phyloP scores from a whole-genome alignment of 2,797 vertebrate genomes.

The Buceros bicornis region DNA sequence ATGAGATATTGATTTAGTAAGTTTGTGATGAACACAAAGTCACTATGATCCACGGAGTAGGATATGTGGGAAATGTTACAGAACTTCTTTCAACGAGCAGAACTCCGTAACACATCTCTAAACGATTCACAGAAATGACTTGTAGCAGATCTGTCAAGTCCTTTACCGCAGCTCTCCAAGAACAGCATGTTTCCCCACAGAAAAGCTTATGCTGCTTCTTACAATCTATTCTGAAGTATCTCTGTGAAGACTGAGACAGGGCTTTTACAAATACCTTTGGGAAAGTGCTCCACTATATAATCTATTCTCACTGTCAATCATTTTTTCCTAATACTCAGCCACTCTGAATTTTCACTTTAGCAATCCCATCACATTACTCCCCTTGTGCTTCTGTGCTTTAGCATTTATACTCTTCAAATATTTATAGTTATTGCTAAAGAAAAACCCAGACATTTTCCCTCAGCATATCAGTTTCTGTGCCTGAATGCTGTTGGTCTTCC shows the following conservation, averaged over 20 bases:
- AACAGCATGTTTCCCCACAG: background rate
- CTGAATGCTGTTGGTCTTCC: background rate
- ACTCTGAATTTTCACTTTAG: conserved; percentile 27
- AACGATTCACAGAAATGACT: conserved; percentile 10
- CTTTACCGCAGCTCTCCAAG: conserved; percentile 5
- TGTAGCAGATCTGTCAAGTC: conserved; percentile 1
- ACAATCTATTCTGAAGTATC: background rate
- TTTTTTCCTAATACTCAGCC: background rate
- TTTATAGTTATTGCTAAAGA: conserved; percentile 24
- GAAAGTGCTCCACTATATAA: background rate
- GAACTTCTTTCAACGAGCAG: background rate
- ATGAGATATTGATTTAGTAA: background rate
- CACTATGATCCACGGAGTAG: background rate
- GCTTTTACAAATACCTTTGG: conserved; percentile 30
- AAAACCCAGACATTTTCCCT: background rate
- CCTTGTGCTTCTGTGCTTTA: background rate
- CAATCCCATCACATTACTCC: background rate
- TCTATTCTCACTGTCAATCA: conserved; percentile 25
- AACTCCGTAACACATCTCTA: background rate
- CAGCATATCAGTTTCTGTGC: background rate
- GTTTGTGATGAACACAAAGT: background rate
- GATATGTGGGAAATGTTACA: background rate
- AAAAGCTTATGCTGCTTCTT: conserved; percentile 4
- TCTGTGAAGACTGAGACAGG: background rate
- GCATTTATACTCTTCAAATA: conserved; percentile 37